Base-by-base conservation (phyloP, 2,888 invertebrate species). In the Lithophane socia region DNA sequence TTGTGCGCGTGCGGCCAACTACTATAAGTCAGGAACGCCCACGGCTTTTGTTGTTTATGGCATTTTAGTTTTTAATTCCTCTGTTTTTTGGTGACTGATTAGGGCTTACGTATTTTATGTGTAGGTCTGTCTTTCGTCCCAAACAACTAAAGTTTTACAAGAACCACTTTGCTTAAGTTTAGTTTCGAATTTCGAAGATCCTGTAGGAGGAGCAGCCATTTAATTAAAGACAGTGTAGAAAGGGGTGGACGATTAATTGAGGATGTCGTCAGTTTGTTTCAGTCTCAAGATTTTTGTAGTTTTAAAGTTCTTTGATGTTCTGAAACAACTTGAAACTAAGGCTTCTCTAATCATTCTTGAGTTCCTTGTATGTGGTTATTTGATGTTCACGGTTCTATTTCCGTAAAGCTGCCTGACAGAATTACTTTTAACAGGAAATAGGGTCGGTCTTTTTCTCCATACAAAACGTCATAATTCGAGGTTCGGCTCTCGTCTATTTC, bases 1-100 rank as follows among this genome's bases (percentile, higher is more conserved):
- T 91, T 91, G 92, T 91, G 88, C 89, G 76, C 86, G 88, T 89
- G 89, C 90, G 87, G 77, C 85, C 65, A 69, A 84, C 85, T 79
- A 77, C 75, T 75, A 80, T 80, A 81, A 80, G 79, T 79, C 72
- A 80, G 42, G 13, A 82, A 91, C 92, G 90, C 91, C 92, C 89
- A 93, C 92, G 85, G 75, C 69, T 65, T 73, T 72, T 67, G 82
- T 90, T 87, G 89, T 87, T 87, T 86, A 79, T 78, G 77, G 77
- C 82, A 71, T 83, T 88, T 91, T 85, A 81, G 68, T 79, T 87
- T 87, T 82, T 60, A 47, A 85, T 86, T 82, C 80, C 80, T 86
- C 65, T 79, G 65, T 79, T 65, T 64, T 66, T 58, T 71, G n/a
- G 49, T 77, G 77, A 80, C 66, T 67, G 66, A 81, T 77, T 84